Base-by-base conservation (phyloP, 2,113 vertebrate genomes). In the Ochotona princeps region DNA sequence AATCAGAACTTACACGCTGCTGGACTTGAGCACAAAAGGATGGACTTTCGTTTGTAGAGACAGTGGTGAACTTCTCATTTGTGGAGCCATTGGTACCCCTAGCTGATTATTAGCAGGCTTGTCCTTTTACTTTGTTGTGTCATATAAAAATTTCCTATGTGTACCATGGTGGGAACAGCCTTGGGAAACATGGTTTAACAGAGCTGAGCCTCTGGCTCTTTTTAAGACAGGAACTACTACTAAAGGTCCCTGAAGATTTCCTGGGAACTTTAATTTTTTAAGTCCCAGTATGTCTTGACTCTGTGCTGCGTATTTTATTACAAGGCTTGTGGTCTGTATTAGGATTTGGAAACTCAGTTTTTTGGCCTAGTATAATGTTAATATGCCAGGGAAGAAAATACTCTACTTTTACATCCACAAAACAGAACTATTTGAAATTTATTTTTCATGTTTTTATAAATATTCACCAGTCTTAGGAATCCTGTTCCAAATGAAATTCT, bases 281-380 rank as follows among this genome's bases (percentile, higher is more conserved):
- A 44, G 38, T 44, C 38, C 38, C 38, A 44, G 38, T 44, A 44
- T 6, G 28, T 51, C 61, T 47, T 86, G n/a, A 5, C 3, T 86
- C 35, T 76, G 15, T 92, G 66, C 44, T 89, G 0, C 69, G 54
- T 60, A 5, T 80, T 94, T 94, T 84, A 87, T 75, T 95, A 74
- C 73, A 60, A 86, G 15, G 51, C 61, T 49, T 75, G 2, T 92
- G 61, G 10, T 69, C 20, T 75, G 4, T 80, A 25, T 95, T 93
- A 82, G 57, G 61, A 83, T 94, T 94, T 96, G 67, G 87, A 87
- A 74, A 70, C 35, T 69, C 60, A 30, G 20, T 80, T 91, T 21
- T 30, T 80, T 93, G 69, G 38, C 65, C 28, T 91, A 94, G 54
- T 17, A 35, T 63, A 87, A 17, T 60, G 20, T 74, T 74, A 23